phyloP scores from a whole-genome alignment of 2,888 invertebrate genomes.

The Ennomos fuscantarius region DNA sequence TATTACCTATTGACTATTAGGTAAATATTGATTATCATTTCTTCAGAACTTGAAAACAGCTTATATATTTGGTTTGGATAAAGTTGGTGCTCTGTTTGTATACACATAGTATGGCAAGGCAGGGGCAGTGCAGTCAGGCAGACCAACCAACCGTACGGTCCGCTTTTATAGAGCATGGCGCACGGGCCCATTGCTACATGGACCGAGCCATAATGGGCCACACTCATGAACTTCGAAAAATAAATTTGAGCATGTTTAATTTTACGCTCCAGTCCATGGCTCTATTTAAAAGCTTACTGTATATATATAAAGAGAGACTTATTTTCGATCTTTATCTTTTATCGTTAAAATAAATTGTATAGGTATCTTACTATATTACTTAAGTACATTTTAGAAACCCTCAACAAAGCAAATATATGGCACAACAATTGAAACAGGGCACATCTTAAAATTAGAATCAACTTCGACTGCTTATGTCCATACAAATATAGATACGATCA shows the following conservation, averaged over 20 bases:
- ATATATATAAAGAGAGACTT: neutral
- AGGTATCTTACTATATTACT: too few relatives aligned
- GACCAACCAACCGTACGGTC: conserved; percentile 46
- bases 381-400: too few relatives aligned
- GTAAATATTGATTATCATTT: too few relatives aligned
- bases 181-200: conserved; percentile 54
- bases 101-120: neutral
- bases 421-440: conserved; percentile 66
- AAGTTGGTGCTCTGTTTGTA: conserved; percentile 5
- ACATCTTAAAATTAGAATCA: conserved; percentile 72
- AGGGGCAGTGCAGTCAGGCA: conserved; percentile 19
- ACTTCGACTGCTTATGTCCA: conserved; percentile 38
- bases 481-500: conserved; percentile 4
- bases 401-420: conserved; percentile 44
- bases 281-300: conserved; percentile 37
- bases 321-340: neutral
- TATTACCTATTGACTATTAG: too few relatives aligned
- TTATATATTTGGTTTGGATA: neutral
- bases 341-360: too few relatives aligned
- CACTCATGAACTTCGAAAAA: conserved; percentile 35
- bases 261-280: conserved; percentile 34
- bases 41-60: too few relatives aligned
- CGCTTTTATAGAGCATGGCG: conserved; percentile 59
- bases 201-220: conserved; percentile 49
- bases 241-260: conserved; percentile 23